Evolutionary conservation across 2,888 invertebrate species (phyloP).

Genomic region (Ochropacha duplaris): DNA sequence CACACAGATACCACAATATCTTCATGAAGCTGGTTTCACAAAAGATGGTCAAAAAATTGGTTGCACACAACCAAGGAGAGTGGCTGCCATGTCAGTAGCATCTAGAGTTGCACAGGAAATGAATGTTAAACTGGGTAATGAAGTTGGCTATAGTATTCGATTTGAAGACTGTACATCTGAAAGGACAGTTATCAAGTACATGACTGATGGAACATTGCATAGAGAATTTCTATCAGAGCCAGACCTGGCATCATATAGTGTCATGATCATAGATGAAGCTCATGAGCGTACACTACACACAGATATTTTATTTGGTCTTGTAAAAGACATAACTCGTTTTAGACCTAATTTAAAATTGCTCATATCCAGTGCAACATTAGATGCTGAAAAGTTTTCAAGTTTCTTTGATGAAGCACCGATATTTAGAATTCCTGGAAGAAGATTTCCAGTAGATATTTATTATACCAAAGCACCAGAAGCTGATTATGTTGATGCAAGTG

Average conservation of each 20-base stretch:
- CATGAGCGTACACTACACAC: conserved; percentile 99
- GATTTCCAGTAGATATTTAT: conserved; percentile 99
- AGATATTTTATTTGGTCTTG: conserved; percentile 98
- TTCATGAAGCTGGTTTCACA: conserved; percentile 96
- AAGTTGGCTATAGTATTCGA: conserved; percentile 95
- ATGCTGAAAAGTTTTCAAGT: conserved; percentile 98
- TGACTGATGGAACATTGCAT: conserved; percentile 99
- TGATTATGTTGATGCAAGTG: conserved; percentile 98
- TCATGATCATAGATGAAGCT: conserved; percentile 99
- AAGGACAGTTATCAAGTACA: conserved; percentile 97
- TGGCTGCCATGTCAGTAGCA: conserved; percentile 99
- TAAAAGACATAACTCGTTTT: conserved; percentile 97
- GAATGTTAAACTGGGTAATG: conserved; percentile 96
- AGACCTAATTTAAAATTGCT: conserved; percentile 96
- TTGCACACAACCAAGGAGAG: conserved; percentile 98
- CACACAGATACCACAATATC: conserved; percentile 99
- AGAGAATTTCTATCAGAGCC: conserved; percentile 99
- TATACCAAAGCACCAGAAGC: conserved; percentile 99
- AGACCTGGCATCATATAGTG: conserved; percentile 97
- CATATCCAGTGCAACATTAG: conserved; percentile 98
- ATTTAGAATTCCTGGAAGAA: conserved; percentile 97
- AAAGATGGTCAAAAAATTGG: conserved; percentile 94
- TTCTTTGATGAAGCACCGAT: conserved; percentile 99
- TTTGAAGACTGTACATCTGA: conserved; percentile 99
- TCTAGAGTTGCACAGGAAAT: conserved; percentile 99